phyloP scores from a whole-genome alignment of 2,113 vertebrate genomes.

The Ptyas mucosa region DNA sequence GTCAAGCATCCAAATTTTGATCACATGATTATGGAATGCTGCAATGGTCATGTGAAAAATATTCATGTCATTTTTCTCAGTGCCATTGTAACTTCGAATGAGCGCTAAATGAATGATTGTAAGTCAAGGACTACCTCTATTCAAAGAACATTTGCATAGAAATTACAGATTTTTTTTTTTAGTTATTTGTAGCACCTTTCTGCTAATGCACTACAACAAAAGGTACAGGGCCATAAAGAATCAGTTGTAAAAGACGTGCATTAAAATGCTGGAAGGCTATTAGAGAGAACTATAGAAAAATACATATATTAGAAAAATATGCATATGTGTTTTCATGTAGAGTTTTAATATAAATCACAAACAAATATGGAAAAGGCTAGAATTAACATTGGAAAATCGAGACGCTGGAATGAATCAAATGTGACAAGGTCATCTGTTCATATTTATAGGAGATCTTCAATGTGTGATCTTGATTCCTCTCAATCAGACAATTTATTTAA shows the following conservation, averaged over 20 bases:
- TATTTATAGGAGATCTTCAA: neutral
- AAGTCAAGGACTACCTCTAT: neutral
- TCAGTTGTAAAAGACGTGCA: neutral
- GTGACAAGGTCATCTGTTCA: neutral
- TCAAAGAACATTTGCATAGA: neutral
- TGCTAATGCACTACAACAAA: neutral
- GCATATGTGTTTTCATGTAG: neutral
- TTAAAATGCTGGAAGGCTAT: neutral
- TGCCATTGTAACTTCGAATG: neutral
- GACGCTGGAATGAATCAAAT: neutral
- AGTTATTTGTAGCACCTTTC: neutral
- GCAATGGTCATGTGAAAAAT: neutral
- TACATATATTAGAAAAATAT: neutral
- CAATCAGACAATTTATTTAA: neutral
- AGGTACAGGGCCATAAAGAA: neutral
- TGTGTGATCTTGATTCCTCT: neutral
- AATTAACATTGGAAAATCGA: neutral
- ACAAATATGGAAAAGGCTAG: neutral
- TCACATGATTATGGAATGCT: neutral
- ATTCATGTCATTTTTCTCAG: neutral
- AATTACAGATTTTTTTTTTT: neutral
- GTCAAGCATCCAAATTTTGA: neutral
- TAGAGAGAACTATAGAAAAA: neutral
- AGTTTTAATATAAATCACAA: neutral
- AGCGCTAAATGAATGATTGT: neutral